Evolutionary conservation across 2,797 vertebrate genomes (phyloP).

Genomic region (Hyperoplus immaculatus): DNA sequence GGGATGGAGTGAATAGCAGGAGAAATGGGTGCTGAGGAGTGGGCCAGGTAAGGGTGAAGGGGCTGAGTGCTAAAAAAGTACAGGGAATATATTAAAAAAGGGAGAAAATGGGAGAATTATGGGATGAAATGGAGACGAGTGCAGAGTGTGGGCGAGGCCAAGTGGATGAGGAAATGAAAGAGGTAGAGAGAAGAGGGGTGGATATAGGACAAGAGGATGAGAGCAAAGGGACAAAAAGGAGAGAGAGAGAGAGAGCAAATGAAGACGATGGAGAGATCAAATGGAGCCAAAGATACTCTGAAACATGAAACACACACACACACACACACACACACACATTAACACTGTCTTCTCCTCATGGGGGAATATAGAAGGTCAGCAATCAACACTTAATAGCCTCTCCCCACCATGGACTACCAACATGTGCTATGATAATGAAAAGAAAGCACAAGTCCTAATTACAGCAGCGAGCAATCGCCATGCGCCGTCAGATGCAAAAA

Average conservation of each 20-base stretch:
- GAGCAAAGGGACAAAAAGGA: conserved; percentile 2
- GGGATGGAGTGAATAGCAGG: conserved; percentile 19
- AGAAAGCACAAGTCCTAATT: conserved; percentile 67
- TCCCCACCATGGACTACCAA: conserved; percentile 58
- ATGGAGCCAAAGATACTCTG: conserved; percentile 28
- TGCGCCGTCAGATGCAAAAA: conserved; percentile 52
- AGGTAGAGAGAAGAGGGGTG: not conserved
- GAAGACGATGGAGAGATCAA: conserved; percentile 37
- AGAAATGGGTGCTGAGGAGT: conserved; percentile 23
- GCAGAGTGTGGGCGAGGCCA: conserved; percentile 15
- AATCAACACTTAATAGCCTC: conserved; percentile 56
- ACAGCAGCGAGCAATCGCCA: conserved; percentile 44
- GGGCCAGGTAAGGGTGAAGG: conserved; percentile 8
- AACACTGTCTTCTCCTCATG: conserved; percentile 33
- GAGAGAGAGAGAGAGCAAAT: conserved; percentile 28
- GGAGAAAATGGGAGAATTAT: conserved; percentile 26
- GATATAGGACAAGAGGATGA: conserved; percentile 20
- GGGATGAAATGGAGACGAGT: conserved; percentile 20
- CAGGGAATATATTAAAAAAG: not conserved
- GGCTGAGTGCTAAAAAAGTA: not conserved
- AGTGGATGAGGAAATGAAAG: conserved; percentile 13
- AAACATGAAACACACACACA: conserved; percentile 21
- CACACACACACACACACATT: conserved; percentile 12
- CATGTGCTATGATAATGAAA: conserved; percentile 71
- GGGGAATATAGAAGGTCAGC: conserved; percentile 69